A percentile compares a stretch with the other conserved stretches of the same genome.
Evolutionary conservation across 2,797 vertebrate genomes (phyloP).

Genomic region (Pachyuromys duprasi): DNA sequence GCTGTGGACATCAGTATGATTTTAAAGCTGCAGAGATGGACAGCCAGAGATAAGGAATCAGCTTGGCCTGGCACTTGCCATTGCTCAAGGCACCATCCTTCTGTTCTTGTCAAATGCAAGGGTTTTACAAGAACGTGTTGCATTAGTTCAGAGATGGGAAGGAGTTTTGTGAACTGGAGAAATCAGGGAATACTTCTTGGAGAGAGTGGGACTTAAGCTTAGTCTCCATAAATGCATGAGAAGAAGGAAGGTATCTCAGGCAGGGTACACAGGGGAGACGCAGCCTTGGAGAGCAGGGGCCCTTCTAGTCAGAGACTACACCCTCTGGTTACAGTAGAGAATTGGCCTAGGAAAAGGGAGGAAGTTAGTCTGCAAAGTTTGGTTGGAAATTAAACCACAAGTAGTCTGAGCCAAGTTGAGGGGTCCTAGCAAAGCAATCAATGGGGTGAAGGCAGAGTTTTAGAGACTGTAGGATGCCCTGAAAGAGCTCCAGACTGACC

Average conservation of each 20-base stretch:
- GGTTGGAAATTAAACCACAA: slow-evolving; percentile 23
- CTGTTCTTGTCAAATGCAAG: background rate
- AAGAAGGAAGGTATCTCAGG: slow-evolving; percentile 11
- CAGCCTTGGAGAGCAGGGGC: slow-evolving; percentile 22
- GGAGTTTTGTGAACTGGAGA: background rate
- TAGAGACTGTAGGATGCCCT: background rate
- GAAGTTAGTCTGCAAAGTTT: slow-evolving; percentile 41
- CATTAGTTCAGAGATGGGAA: slow-evolving; percentile 17
- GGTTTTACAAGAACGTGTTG: background rate
- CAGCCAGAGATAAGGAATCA: background rate
- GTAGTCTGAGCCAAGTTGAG: slow-evolving; percentile 5
- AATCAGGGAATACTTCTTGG: slow-evolving; percentile 47
- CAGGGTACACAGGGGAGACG: background rate
- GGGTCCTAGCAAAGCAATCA: background rate
- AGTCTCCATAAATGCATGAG: background rate
- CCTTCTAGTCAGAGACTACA: background rate
- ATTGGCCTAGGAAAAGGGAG: slow-evolving; percentile 10
- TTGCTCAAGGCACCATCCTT: background rate
- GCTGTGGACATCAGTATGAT: background rate
- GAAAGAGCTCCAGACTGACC: background rate
- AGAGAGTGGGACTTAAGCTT: background rate
- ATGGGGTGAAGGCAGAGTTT: background rate
- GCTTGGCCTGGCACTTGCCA: background rate
- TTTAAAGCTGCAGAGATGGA: slow-evolving; percentile 38
- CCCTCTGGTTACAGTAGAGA: background rate